Conservation (phyloP, 2,797 vertebrate species). For the Chloroceryle inda region DNA sequence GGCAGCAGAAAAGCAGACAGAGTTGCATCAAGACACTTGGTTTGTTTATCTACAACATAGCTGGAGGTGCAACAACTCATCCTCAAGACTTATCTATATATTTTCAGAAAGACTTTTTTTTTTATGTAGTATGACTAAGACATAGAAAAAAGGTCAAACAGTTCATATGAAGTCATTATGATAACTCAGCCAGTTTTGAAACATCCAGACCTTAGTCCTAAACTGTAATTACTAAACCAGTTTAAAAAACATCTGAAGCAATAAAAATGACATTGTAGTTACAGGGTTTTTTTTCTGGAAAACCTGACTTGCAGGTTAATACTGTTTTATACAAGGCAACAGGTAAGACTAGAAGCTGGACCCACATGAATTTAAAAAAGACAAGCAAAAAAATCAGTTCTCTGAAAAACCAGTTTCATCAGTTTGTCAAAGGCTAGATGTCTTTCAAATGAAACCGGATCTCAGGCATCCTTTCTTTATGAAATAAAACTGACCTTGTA, state of each 20-base stretch:
- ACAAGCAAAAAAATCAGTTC: neutral
- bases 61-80: neutral
- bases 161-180: neutral
- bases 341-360: neutral
- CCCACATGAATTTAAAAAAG: neutral
- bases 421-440: neutral
- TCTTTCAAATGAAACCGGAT: neutral
- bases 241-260: neutral
- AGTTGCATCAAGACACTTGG: neutral
- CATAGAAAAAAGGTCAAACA: neutral
- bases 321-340: neutral
- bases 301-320: neutral
- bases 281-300: neutral
- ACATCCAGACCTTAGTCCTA: neutral
- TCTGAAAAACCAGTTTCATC: neutral
- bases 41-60: neutral
- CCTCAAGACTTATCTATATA: neutral
- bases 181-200: neutral
- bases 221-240: neutral
- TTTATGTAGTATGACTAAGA: neutral
- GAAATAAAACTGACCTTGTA: constrained; percentile 82
- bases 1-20: neutral
- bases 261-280: neutral
- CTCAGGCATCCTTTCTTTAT: neutral
- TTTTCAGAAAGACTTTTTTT: neutral